These are phyloP conservation scores for Lampris incognitus DNA, from an alignment of 2,113 vertebrate genomes.

Conservation along the genomic window DNA sequence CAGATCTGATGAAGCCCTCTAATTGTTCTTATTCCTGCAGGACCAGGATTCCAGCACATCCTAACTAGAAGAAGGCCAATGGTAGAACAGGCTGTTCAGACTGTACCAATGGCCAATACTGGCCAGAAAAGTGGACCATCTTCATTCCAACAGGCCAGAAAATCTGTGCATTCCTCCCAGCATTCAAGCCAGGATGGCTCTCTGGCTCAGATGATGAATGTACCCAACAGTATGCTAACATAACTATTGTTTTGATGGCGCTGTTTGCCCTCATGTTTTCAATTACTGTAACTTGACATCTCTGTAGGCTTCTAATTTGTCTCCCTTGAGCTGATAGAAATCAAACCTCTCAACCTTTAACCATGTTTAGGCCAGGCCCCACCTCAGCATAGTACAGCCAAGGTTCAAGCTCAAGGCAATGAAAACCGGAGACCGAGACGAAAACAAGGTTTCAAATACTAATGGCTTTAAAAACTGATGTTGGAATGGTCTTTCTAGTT, in stretches of 20 bases:
- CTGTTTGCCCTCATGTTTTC: neutral
- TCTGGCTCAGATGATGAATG: constrained; percentile 68
- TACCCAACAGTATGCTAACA: constrained; percentile 53
- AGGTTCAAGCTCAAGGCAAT: constrained; percentile 35
- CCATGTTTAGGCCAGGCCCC: constrained; percentile 37
- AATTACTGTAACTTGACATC: neutral
- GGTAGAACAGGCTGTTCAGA: constrained; percentile 99
- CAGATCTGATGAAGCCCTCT: neutral
- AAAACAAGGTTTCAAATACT: constrained; percentile 84
- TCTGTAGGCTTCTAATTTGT: neutral
- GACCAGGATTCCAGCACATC: constrained; percentile 64
- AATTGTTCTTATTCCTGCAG: neutral
- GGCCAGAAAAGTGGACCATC: constrained; percentile 77
- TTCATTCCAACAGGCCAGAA: constrained; percentile 67
- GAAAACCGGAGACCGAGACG: constrained; percentile 86
- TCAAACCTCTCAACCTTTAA: neutral
- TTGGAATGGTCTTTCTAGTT: neutral
- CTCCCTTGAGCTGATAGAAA: neutral
- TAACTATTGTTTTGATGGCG: neutral
- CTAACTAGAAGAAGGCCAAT: constrained; percentile 89
- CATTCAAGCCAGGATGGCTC: constrained; percentile 64
- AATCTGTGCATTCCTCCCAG: constrained; percentile 45
- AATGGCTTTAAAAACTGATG: neutral
- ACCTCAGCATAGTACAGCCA: constrained; percentile 30
- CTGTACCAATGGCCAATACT: constrained; percentile 82